Evolutionary conservation across 2,797 vertebrate genomes (phyloP).

Genomic region (Smutsia gigantea): DNA sequence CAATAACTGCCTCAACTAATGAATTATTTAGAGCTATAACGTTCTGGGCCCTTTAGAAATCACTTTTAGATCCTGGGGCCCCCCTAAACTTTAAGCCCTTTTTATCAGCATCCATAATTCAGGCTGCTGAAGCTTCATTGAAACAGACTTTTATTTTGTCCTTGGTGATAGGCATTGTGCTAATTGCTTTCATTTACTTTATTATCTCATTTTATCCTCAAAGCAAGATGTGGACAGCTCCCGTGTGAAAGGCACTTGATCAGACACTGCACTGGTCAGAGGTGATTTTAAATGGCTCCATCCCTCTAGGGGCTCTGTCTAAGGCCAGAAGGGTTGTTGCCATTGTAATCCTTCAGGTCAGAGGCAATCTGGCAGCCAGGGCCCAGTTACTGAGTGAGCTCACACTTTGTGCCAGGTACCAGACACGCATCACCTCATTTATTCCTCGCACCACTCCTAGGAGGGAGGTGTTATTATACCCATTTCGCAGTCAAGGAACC

Average conservation of each 20-base stretch:
- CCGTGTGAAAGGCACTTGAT: background rate
- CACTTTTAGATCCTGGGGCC: background rate
- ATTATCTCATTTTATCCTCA: background rate
- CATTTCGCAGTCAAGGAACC: background rate
- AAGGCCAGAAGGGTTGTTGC: rapidly evolving
- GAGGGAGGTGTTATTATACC: background rate
- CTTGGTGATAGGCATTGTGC: background rate
- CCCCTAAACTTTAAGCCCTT: background rate
- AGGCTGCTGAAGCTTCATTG: background rate
- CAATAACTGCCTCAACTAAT: rapidly evolving
- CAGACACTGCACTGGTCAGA: background rate
- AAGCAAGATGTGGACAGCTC: background rate
- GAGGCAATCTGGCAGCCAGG: background rate
- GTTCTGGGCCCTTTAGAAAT: background rate
- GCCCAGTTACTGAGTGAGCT: background rate
- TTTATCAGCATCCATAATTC: background rate
- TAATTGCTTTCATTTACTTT: background rate
- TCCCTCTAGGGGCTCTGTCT: background rate
- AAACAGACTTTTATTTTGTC: background rate
- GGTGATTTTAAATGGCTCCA: background rate
- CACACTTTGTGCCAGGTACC: background rate
- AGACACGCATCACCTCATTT: rapidly evolving
- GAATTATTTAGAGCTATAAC: background rate
- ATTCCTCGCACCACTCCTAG: background rate
- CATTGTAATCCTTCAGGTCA: rapidly evolving